These are phyloP conservation scores for Trinorchestia longiramus DNA, from an alignment of 1,140 invertebrate species.

Conservation along the genomic window DNA sequence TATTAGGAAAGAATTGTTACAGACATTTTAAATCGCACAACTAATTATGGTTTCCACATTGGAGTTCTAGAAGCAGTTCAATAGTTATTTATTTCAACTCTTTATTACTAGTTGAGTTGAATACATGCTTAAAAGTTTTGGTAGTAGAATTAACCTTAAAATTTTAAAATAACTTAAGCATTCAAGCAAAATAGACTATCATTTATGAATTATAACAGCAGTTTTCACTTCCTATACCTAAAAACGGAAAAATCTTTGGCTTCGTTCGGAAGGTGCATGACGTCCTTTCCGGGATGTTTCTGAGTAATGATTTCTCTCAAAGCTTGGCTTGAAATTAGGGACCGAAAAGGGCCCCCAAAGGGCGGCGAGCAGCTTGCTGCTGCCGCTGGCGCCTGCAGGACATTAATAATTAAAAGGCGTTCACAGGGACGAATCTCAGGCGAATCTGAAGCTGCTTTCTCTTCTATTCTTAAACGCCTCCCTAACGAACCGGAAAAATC, in stretches of 20 bases:
- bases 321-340: neutral
- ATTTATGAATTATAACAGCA: neutral
- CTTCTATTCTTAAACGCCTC: conserved; percentile 31
- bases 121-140: too few relatives aligned
- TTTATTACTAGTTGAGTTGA: too few relatives aligned
- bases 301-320: neutral
- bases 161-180: too few relatives aligned
- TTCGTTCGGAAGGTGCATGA: neutral
- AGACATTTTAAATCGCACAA: too few relatives aligned
- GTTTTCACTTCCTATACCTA: neutral
- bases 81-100: too few relatives aligned
- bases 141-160: too few relatives aligned
- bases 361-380: neutral
- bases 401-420: conserved; percentile 25
- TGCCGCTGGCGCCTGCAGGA: conserved; percentile 5
- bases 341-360: neutral
- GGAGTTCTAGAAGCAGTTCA: too few relatives aligned
- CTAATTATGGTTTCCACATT: too few relatives aligned
- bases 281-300: neutral
- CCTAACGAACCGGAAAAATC: conserved; percentile 25
- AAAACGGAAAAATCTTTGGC: neutral
- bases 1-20: too few relatives aligned
- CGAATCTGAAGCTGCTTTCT: neutral
- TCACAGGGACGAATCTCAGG: neutral
- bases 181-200: too few relatives aligned